Base-by-base conservation (phyloP, 1,140 invertebrate species). In the Eulimnadia texana region DNA sequence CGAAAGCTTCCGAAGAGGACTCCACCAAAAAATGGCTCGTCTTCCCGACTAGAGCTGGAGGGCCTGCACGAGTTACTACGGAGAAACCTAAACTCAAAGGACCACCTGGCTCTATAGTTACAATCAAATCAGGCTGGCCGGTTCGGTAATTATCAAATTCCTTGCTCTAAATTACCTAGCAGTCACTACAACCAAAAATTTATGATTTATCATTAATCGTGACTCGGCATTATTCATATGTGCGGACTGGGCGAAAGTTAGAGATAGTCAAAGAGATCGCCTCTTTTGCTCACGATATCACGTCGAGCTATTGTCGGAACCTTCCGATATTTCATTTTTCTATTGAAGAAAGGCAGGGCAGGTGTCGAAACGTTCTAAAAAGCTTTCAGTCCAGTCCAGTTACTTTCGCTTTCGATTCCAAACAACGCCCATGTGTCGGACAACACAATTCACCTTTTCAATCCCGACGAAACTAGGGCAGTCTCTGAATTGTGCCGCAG, bases 1-100 rank as follows among this genome's bases (percentile, higher is more conserved):
- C 53, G 55, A 16, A 55, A 50, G 3, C 24, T 62, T 1, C 73
- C 28, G 76, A 77, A 27, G 25, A 20, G 3, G 59, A 47, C 3
- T 57, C 61, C 9, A 64, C 62, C 0, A 56, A 33, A 28, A 59
- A 57, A 50, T n/a, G 54, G 24, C 47, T 64, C 29, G 49, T 28
- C 50, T 82, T 20, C 72, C 66, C 20, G 72, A 66, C 62, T 70
- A 65, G 64, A 20, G 53, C 66, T n/a, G 70, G 68, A 47, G 64
- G 64, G 0, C 62, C 69, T 0, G 68, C 70, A 56, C 55, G 69
- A 64, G 69, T 66, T 1, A 69, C 71, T 50, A 64, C 66, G 58
- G 50, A 65, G 60, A 27, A 72, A 68, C 66, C 22, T 61, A 60
- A 63, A 66, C 52, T 67, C 70, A 62, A 68, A 67, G 72, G 63